These are phyloP conservation scores for Ceratosolen solmsi DNA, from an alignment of 1,140 invertebrate species.

Conservation along the genomic window DNA sequence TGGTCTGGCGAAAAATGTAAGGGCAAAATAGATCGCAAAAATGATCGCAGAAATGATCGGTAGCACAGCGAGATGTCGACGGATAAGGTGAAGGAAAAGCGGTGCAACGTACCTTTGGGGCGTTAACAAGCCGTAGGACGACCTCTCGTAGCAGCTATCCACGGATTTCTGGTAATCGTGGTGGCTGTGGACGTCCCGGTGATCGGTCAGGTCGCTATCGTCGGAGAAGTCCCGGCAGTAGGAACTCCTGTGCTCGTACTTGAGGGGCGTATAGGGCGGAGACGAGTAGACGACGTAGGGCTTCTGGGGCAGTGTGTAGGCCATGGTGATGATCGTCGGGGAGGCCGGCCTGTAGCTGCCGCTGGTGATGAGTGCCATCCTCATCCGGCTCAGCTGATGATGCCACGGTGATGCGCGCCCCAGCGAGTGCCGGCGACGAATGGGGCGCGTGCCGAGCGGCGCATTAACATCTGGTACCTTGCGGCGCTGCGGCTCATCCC, in stretches of 20 bases:
- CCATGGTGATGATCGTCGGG: conserved; percentile 61
- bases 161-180: conserved; percentile 62
- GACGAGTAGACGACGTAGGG: conserved; percentile 64
- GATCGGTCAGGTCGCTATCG: conserved; percentile 61
- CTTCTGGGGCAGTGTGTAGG: conserved; percentile 56
- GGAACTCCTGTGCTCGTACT: conserved; percentile 58
- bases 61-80: background rate
- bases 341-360: conserved; percentile 60
- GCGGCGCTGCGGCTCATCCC: conserved; percentile 41
- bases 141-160: conserved; percentile 63
- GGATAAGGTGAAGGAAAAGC: background rate
- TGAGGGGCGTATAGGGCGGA: conserved; percentile 68
- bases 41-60: background rate
- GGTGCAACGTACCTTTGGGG: conserved; percentile 64
- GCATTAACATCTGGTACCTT: conserved; percentile 48
- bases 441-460: conserved; percentile 48
- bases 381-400: background rate
- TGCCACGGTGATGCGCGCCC: conserved; percentile 10
- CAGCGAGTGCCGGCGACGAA: conserved; percentile 11
- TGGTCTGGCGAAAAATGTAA: no score
- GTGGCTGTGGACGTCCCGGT: conserved; percentile 53
- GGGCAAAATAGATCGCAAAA: background rate
- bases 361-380: conserved; percentile 69
- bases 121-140: conserved; percentile 62
- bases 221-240: conserved; percentile 57